phyloP scores from a whole-genome alignment of 2,797 vertebrate species.

The Trachops cirrhosus region DNA sequence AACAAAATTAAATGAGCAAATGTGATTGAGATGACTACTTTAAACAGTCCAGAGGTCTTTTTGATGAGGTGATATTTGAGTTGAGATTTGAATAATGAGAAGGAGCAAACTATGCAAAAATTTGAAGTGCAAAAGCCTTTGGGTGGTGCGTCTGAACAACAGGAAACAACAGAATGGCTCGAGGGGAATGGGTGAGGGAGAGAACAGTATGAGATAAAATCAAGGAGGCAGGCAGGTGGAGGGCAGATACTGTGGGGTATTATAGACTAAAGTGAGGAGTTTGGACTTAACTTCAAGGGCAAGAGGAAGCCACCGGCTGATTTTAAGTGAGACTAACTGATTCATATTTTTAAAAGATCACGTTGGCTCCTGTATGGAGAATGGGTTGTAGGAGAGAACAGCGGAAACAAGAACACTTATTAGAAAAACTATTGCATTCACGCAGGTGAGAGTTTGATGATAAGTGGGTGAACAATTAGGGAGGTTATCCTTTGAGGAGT shows the following conservation, averaged over 20 bases:
- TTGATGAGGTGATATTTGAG: neutral
- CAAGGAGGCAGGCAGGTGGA: neutral
- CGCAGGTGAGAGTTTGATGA: neutral
- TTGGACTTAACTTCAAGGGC: slow-evolving; percentile 4
- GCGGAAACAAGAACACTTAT: neutral
- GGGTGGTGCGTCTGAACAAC: neutral
- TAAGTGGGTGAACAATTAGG: neutral
- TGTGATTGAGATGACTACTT: neutral
- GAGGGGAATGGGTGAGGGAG: neutral
- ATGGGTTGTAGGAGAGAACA: neutral
- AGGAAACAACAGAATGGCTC: neutral
- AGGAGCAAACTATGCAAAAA: neutral
- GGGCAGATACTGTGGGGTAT: neutral
- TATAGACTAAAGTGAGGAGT: neutral
- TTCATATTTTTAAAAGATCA: neutral
- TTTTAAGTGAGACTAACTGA: neutral
- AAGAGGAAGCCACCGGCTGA: neutral
- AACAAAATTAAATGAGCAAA: slow-evolving; percentile 27
- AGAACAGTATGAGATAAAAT: neutral
- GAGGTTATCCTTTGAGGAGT: neutral
- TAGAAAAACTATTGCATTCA: neutral
- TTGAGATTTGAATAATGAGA: neutral
- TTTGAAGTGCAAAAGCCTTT: neutral
- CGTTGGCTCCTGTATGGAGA: neutral
- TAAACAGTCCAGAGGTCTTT: neutral